phyloP scores from a whole-genome alignment of 1,140 invertebrate genomes.

The Drosophila ogumai region DNA sequence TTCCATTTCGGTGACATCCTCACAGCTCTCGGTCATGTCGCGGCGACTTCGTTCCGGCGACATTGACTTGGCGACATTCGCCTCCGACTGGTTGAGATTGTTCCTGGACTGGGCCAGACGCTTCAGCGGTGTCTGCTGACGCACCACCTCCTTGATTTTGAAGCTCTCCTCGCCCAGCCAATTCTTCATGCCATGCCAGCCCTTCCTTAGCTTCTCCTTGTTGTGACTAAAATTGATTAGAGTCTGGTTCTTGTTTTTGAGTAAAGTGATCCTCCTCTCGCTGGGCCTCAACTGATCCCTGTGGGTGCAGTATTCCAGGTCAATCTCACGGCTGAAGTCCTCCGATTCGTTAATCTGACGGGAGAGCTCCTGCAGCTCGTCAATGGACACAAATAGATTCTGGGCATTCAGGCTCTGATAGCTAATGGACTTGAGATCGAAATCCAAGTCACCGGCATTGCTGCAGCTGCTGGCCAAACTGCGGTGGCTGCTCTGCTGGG shows the following conservation, averaged over 20 bases:
- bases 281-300: conserved; percentile 77
- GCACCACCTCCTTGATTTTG: conserved; percentile 85
- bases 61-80: conserved; percentile 39
- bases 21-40: conserved; percentile 60
- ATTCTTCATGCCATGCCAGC: conserved; percentile 86
- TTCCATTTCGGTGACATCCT: conserved; percentile 67
- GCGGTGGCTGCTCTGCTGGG: conserved; percentile 24
- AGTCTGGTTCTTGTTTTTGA: conserved; percentile 81
- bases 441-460: conserved; percentile 70
- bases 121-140: conserved; percentile 85
- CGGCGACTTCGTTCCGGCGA: conserved; percentile 58
- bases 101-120: conserved; percentile 81
- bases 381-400: conserved; percentile 81
- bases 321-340: conserved; percentile 77
- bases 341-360: conserved; percentile 83
- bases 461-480: conserved; percentile 43
- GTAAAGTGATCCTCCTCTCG: conserved; percentile 76
- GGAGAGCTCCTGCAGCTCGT: conserved; percentile 81
- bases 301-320: conserved; percentile 82
- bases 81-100: conserved; percentile 62
- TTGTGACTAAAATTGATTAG: conserved; percentile 83
- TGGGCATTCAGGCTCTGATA: conserved; percentile 80
- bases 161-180: conserved; percentile 86
- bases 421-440: conserved; percentile 82
- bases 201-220: conserved; percentile 85